Evolutionary conservation across 2,797 vertebrate species (phyloP).

Genomic region (Notoglanidium macrostoma): DNA sequence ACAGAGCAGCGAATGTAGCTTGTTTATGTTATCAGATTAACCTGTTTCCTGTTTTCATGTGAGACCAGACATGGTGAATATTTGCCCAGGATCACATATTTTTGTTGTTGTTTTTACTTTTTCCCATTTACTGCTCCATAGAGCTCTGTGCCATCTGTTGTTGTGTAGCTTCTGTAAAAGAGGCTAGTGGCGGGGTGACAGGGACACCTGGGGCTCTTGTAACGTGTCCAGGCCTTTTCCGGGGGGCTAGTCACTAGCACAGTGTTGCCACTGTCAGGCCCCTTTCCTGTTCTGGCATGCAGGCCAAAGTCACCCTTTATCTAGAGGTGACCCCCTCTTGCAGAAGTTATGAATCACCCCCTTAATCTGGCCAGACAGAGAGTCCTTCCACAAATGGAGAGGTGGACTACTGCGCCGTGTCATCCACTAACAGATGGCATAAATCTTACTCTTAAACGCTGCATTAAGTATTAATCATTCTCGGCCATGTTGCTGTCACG

Average conservation of each 20-base stretch:
- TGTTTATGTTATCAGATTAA: constrained; percentile 25
- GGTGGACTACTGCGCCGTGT: constrained; percentile 72
- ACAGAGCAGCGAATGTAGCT: constrained; percentile 16
- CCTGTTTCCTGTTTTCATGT: constrained; percentile 47
- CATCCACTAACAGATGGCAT: constrained; percentile 80
- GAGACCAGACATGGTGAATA: constrained; percentile 33
- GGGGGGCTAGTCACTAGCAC: constrained; percentile 41
- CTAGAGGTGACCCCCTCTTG: constrained; percentile 77
- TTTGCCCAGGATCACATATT: constrained; percentile 39
- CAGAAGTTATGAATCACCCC: constrained; percentile 79
- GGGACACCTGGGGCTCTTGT: constrained; percentile 55
- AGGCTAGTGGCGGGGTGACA: constrained; percentile 39
- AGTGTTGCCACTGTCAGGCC: constrained; percentile 45
- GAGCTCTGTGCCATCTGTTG: constrained; percentile 47
- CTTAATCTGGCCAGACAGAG: constrained; percentile 76
- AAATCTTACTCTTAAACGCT: constrained; percentile 84
- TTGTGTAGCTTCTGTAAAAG: constrained; percentile 45
- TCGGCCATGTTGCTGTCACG: constrained; percentile 75
- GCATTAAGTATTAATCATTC: constrained; percentile 85
- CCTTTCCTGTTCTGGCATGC: constrained; percentile 61
- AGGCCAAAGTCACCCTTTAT: constrained; percentile 72
- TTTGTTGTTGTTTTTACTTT: constrained; percentile 26
- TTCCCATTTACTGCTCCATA: constrained; percentile 34
- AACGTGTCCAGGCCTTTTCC: constrained; percentile 47
- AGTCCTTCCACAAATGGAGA: constrained; percentile 67